Conservation (phyloP, 2,113 vertebrate genomes). For the Dasyornis broadbenti region DNA sequence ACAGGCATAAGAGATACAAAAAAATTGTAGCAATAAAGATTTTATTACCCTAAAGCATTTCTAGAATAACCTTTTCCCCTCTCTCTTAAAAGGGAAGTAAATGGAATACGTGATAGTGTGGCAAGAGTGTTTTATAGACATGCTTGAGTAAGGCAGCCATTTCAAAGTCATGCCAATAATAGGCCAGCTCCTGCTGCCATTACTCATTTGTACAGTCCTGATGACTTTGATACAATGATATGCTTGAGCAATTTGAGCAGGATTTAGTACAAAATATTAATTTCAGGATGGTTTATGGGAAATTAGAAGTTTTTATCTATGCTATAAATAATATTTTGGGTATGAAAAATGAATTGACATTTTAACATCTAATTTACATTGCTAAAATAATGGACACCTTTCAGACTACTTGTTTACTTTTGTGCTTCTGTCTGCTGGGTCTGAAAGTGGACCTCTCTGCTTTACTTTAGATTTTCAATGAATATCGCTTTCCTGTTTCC, state of each 20-base stretch:
- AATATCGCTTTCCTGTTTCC: neutral
- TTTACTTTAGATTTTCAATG: neutral
- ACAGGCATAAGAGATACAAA: neutral
- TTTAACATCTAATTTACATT: constrained; percentile 1
- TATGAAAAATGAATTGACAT: constrained; percentile 1
- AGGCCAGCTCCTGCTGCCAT: neutral
- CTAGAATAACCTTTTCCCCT: constrained; percentile 51
- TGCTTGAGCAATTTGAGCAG: neutral
- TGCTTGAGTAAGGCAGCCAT: neutral
- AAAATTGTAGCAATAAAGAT: constrained; percentile 45
- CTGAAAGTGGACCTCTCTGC: neutral
- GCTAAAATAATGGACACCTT: neutral
- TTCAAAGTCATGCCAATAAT: constrained; percentile 22
- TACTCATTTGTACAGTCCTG: constrained; percentile 22
- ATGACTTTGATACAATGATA: neutral
- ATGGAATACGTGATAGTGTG: constrained; percentile 11
- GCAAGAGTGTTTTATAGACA: constrained; percentile 25
- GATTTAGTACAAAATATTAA: neutral
- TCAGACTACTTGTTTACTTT: neutral
- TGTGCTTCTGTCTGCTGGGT: neutral
- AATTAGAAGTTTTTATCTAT: constrained; percentile 25
- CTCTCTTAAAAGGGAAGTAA: constrained; percentile 29
- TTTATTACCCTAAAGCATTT: constrained; percentile 58
- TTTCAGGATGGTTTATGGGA: neutral
- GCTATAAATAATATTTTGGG: constrained; percentile 17